These are phyloP conservation scores for Pipistrellus kuhlii DNA, from an alignment of 2,797 vertebrate species.

Conservation along the genomic window DNA sequence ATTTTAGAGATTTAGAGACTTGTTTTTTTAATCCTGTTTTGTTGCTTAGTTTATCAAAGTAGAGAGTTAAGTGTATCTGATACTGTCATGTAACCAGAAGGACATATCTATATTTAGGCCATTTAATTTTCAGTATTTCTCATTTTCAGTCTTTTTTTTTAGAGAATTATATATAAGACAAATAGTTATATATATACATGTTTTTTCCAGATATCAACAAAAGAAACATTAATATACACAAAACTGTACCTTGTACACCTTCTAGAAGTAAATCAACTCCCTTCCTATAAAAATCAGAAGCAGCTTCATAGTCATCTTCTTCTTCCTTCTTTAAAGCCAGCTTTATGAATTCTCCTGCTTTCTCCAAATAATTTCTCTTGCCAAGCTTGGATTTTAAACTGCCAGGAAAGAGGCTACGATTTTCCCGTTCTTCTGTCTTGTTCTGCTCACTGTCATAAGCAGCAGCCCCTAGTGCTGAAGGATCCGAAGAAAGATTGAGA, in stretches of 20 bases:
- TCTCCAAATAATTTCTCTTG: slow-evolving; percentile 94
- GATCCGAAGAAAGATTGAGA: slow-evolving; percentile 86
- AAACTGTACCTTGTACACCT: slow-evolving; percentile 94
- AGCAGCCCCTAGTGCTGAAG: slow-evolving; percentile 73
- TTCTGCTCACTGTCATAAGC: slow-evolving; percentile 89
- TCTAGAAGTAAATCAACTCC: slow-evolving; percentile 96
- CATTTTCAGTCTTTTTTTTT: not conserved
- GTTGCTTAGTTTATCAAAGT: not conserved
- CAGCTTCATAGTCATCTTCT: slow-evolving; percentile 94
- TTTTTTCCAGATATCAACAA: not conserved
- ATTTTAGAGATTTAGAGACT: not conserved
- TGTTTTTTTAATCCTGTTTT: not conserved
- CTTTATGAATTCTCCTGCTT: slow-evolving; percentile 94
- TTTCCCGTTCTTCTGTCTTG: slow-evolving; percentile 86
- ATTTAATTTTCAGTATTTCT: slow-evolving; percentile 12
- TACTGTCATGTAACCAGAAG: not conserved
- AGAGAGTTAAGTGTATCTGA: not conserved
- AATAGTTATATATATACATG: not conserved
- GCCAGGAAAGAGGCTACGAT: slow-evolving; percentile 90
- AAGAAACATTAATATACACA: slow-evolving; percentile 3
- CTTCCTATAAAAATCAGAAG: slow-evolving; percentile 94
- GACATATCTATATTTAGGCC: not conserved
- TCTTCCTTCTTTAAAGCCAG: slow-evolving; percentile 95
- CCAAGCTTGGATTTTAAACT: slow-evolving; percentile 88
- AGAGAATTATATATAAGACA: not conserved